These are phyloP conservation scores for Lucifuga dentata DNA, from an alignment of 2,113 vertebrate species.

Conservation along the genomic window DNA sequence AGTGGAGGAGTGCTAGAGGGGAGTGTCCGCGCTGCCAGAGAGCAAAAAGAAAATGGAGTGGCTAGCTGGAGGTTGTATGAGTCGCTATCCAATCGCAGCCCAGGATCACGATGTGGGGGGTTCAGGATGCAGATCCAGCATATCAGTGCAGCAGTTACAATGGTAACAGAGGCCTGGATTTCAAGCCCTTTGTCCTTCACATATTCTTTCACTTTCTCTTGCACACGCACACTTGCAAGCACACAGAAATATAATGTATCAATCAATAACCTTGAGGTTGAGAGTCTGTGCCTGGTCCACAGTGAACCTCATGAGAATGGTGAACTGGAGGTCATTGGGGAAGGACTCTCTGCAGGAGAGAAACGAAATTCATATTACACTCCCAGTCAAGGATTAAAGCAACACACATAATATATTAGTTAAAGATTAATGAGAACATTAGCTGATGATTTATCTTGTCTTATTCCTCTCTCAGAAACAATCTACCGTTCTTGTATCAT, in stretches of 20 bases:
- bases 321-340: slow-evolving; percentile 97
- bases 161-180: slow-evolving; percentile 31
- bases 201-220: background rate
- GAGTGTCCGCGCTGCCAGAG: slow-evolving; percentile 14
- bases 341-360: slow-evolving; percentile 90
- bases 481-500: too few species aligned
- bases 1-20: slow-evolving; percentile 30
- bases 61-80: slow-evolving; percentile 14
- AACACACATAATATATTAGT: too few species aligned
- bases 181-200: slow-evolving; percentile 2
- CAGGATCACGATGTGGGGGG: slow-evolving; percentile 39
- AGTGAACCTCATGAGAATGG: slow-evolving; percentile 98
- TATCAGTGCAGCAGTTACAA: slow-evolving; percentile 51
- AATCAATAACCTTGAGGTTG: slow-evolving; percentile 96
- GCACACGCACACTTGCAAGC: background rate
- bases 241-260: slow-evolving; percentile 18
- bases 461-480: too few species aligned
- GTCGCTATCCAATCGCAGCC: slow-evolving; percentile 61
- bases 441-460: too few species aligned
- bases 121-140: slow-evolving; percentile 36
- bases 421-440: too few species aligned
- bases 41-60: slow-evolving; percentile 26
- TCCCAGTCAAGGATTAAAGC: too few species aligned
- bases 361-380: background rate
- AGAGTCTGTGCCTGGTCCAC: slow-evolving; percentile 98